Evolutionary conservation across 2,888 invertebrate species (phyloP).

Genomic region (Heteromyza rotundicornis): DNA sequence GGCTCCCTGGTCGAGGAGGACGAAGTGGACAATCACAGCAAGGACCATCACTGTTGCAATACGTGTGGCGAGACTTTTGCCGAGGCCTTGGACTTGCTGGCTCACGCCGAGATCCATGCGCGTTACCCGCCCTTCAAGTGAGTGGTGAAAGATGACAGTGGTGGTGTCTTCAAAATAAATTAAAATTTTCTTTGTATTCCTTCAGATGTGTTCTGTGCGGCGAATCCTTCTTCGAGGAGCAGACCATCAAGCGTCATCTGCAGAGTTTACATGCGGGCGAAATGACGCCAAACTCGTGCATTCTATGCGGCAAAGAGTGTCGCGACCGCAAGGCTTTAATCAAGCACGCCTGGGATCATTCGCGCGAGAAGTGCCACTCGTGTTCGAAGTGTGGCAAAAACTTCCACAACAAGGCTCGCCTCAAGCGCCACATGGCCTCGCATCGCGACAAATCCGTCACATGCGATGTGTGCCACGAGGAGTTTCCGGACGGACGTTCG

Average conservation of each 20-base stretch:
- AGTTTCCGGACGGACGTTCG: slow-evolving; percentile 74
- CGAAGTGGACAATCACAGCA: slow-evolving; percentile 44
- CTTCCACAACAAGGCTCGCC: slow-evolving; percentile 72
- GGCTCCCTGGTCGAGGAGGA: slow-evolving; percentile 14
- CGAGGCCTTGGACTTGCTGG: slow-evolving; percentile 77
- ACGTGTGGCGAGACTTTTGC: slow-evolving; percentile 81
- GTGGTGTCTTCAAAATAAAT: neutral
- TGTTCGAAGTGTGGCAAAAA: slow-evolving; percentile 75
- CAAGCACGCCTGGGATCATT: slow-evolving; percentile 75
- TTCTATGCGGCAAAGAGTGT: slow-evolving; percentile 72
- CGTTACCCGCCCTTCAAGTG: slow-evolving; percentile 66
- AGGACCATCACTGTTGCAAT: slow-evolving; percentile 72
- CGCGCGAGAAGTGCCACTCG: slow-evolving; percentile 68
- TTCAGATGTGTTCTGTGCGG: slow-evolving; percentile 71
- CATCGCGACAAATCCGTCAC: slow-evolving; percentile 74
- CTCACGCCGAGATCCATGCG: slow-evolving; percentile 81
- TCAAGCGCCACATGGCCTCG: slow-evolving; percentile 73
- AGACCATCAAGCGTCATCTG: slow-evolving; percentile 70
- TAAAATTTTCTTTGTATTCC: too few relatives aligned
- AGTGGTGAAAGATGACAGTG: too few relatives aligned
- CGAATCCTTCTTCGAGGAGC: slow-evolving; percentile 69
- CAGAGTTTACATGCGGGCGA: slow-evolving; percentile 68
- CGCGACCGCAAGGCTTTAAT: slow-evolving; percentile 72
- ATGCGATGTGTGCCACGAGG: slow-evolving; percentile 74
- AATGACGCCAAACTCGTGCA: slow-evolving; percentile 71